A percentile compares a stretch with the other conserved stretches of the same genome.
These are phyloP conservation scores for Acanthaster planci DNA, from an alignment of 35 echinoderm and acorn worm species.

Conservation along the genomic window DNA sequence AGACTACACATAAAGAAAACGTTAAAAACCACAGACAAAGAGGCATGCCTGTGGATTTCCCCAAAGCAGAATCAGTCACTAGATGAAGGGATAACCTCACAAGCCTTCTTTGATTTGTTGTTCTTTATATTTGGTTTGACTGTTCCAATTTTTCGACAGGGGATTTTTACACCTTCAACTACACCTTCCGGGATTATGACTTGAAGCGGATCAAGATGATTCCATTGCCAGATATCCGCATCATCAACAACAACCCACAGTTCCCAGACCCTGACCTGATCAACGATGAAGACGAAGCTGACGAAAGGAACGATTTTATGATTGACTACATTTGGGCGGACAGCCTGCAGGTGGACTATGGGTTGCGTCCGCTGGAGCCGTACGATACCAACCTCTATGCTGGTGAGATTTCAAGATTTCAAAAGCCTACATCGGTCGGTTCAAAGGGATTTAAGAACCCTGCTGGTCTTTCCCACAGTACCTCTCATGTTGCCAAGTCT, in stretches of 20 bases:
- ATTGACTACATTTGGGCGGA: constrained; percentile 25
- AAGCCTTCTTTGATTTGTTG: no score
- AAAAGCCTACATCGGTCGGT: no score
- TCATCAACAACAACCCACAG: constrained; percentile 10
- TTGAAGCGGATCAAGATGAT: neutral
- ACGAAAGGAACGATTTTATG: constrained; percentile 13
- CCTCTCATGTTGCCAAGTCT: no score
- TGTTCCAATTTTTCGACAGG: neutral
- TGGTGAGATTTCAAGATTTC: neutral
- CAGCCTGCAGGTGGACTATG: constrained; percentile 10
- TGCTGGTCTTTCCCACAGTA: no score
- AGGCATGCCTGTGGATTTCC: no score
- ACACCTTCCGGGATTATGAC: neutral
- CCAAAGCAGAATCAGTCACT: no score
- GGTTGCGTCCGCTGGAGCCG: neutral
- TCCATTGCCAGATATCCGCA: neutral
- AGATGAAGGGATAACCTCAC: no score
- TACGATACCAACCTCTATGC: constrained; percentile 1
- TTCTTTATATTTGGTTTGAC: no score
- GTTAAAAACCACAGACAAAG: no score
- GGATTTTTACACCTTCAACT: constrained; percentile 21
- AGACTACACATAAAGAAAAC: no score
- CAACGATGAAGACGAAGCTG: constrained; percentile 2
- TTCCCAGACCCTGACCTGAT: constrained; percentile 1
- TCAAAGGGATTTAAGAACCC: no score